A percentile compares a stretch with the other conserved stretches of the same genome.
Evolutionary conservation across 2,888 invertebrate species (phyloP).

Genomic region (Oeneis ivallda): DNA sequence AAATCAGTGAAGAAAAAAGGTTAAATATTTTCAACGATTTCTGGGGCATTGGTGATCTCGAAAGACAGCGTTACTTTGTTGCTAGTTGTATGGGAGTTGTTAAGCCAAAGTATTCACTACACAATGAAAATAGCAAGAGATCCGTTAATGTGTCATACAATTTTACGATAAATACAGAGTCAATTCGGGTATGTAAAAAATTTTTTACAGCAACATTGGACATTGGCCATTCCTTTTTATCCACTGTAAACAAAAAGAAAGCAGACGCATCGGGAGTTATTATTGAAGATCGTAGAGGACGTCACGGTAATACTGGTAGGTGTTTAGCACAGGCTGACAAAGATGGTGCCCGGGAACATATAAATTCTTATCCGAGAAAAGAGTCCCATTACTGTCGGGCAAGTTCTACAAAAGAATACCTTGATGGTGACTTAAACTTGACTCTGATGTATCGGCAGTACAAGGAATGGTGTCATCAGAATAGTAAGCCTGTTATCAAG

Average conservation of each 20-base stretch:
- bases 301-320: neutral
- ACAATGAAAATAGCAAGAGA: neutral
- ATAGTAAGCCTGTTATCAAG: neutral
- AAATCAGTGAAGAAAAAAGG: neutral
- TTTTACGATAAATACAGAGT: neutral
- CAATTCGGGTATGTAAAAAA: neutral
- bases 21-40: neutral
- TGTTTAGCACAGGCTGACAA: neutral
- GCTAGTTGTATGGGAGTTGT: neutral
- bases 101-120: neutral
- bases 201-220: neutral
- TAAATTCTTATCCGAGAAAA: neutral
- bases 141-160: neutral
- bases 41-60: neutral
- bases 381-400: neutral
- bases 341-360: neutral
- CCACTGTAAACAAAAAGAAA: neutral
- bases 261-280: neutral
- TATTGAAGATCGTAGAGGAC: neutral
- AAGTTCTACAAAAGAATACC: constrained; percentile 12
- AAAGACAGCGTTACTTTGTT: neutral
- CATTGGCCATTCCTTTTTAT: neutral
- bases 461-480: constrained; percentile 1
- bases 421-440: constrained; percentile 1
- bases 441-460: neutral